These are phyloP conservation scores for Hucho hucho DNA, from an alignment of 2,113 vertebrate species.

Conservation along the genomic window DNA sequence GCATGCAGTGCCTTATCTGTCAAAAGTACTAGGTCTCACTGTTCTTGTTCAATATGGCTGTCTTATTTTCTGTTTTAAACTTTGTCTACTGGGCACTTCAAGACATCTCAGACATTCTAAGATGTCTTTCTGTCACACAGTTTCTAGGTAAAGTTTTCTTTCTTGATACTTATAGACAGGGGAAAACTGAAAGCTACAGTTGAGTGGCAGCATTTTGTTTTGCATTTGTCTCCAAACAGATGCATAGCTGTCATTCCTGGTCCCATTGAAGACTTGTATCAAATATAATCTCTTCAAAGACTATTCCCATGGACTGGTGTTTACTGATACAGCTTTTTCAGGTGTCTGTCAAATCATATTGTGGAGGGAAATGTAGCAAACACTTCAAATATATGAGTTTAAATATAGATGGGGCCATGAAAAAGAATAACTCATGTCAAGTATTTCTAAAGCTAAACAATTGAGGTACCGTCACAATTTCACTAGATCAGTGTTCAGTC, in stretches of 20 bases:
- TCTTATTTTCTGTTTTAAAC: constrained; percentile 28
- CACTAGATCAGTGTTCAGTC: not conserved
- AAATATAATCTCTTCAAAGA: constrained; percentile 77
- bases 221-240: constrained; percentile 77
- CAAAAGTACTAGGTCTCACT: constrained; percentile 25
- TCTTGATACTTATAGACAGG: constrained; percentile 55
- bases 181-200: constrained; percentile 50
- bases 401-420: constrained; percentile 66
- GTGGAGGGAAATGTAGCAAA: constrained; percentile 60
- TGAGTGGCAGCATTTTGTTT: constrained; percentile 79
- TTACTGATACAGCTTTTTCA: constrained; percentile 74
- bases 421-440: constrained; percentile 62
- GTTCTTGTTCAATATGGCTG: constrained; percentile 26
- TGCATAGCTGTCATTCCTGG: constrained; percentile 78
- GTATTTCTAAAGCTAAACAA: constrained; percentile 46
- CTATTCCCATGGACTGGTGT: constrained; percentile 74
- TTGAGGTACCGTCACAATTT: not conserved
- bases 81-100: constrained; percentile 50
- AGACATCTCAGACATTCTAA: constrained; percentile 33
- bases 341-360: constrained; percentile 73
- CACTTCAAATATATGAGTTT: constrained; percentile 70
- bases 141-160: constrained; percentile 54
- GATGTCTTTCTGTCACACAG: constrained; percentile 44
- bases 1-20: constrained; percentile 29
- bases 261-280: constrained; percentile 77